Evolutionary conservation across 37 sponge, comb jelly and placozoan species (phyloP).

Genomic region (Aphrocallistes beatrix): DNA sequence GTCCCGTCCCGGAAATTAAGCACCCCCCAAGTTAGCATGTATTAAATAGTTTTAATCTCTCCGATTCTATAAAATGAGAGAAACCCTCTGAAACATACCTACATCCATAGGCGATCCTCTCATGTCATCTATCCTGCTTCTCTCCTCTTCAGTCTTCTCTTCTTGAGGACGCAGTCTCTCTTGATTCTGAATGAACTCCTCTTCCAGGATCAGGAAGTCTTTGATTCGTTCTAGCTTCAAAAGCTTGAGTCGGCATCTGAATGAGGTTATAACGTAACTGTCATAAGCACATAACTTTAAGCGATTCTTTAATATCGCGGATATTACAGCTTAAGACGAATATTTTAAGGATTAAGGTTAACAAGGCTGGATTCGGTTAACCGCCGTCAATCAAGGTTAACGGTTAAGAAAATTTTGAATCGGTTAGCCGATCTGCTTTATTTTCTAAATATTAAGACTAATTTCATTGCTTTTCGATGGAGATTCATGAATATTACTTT

Average conservation of each 20-base stretch:
- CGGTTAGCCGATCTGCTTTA: too few species aligned
- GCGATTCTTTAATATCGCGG: not conserved
- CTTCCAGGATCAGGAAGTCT: slow-evolving; percentile 91
- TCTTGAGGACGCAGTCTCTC: slow-evolving; percentile 87
- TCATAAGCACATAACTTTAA: too few species aligned
- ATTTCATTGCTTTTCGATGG: too few species aligned
- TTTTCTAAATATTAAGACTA: too few species aligned
- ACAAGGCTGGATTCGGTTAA: too few species aligned
- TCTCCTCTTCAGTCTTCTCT: slow-evolving; percentile 93
- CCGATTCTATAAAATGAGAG: too few species aligned
- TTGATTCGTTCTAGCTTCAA: slow-evolving; percentile 88
- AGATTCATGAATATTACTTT: not conserved
- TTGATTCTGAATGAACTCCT: slow-evolving; percentile 90
- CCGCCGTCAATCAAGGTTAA: too few species aligned
- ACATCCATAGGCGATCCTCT: slow-evolving; percentile 97
- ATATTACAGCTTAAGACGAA: not conserved
- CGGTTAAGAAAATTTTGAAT: too few species aligned
- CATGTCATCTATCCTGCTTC: slow-evolving; percentile 91
- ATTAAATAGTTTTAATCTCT: too few species aligned
- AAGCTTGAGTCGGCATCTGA: slow-evolving; percentile 71
- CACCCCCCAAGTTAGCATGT: too few species aligned
- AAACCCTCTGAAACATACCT: slow-evolving; percentile 34
- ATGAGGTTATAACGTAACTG: not conserved
- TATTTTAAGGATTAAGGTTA: not conserved
- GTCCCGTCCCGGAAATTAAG: too few species aligned